These are phyloP conservation scores for Hylomyscus alleni DNA, from an alignment of 2,797 vertebrate species.

Conservation along the genomic window DNA sequence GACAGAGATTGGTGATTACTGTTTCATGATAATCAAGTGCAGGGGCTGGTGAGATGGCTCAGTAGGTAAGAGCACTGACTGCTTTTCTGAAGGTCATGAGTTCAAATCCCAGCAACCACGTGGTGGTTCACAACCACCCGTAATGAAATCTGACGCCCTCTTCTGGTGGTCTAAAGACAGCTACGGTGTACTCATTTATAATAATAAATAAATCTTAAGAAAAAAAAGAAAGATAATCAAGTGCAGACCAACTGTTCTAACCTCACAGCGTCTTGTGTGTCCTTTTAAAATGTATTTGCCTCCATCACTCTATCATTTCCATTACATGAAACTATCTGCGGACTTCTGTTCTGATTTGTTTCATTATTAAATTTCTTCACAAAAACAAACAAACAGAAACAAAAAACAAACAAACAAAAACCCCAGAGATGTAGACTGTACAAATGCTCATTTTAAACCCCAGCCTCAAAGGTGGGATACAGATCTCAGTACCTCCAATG, in stretches of 20 bases:
- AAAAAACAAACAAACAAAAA: too few species aligned
- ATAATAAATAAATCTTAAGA: too few species aligned
- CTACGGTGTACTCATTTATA: too few species aligned
- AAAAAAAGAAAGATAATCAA: too few species aligned
- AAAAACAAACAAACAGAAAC: background rate
- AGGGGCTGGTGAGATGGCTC: too few species aligned
- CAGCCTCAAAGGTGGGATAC: background rate
- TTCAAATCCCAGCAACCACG: too few species aligned
- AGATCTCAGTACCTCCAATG: background rate
- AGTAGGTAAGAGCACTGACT: too few species aligned
- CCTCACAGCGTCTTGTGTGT: background rate
- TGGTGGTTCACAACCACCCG: too few species aligned
- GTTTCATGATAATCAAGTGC: background rate
- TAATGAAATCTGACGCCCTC: too few species aligned
- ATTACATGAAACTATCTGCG: background rate
- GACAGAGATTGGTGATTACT: background rate
- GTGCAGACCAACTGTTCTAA: background rate
- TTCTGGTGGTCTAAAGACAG: too few species aligned
- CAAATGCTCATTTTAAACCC: background rate
- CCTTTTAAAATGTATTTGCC: background rate
- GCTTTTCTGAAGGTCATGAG: too few species aligned
- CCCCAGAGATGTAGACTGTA: background rate
- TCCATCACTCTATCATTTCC: background rate
- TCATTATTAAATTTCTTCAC: conserved; percentile 5
- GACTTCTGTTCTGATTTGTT: background rate